phyloP scores from a whole-genome alignment of 2,797 vertebrate genomes.

The Bovichtus variegatus region DNA sequence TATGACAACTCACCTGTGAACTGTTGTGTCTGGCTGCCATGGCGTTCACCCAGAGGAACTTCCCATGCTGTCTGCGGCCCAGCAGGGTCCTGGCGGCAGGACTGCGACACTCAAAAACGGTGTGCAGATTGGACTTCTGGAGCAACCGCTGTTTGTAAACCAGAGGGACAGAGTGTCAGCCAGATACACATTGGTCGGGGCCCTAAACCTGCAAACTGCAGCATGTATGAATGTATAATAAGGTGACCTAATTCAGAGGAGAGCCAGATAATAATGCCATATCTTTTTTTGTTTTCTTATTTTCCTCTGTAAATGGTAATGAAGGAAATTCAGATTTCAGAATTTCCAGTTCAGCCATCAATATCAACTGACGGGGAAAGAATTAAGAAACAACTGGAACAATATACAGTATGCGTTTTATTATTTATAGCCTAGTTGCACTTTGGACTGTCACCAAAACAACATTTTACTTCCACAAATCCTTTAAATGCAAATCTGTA shows the following conservation, averaged over 20 bases:
- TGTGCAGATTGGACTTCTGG: slow-evolving; percentile 79
- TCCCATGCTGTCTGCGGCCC: slow-evolving; percentile 64
- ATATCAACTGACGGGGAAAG: too few species aligned
- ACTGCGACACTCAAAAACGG: slow-evolving; percentile 53
- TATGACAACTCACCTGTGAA: slow-evolving; percentile 75
- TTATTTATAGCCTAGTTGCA: neutral
- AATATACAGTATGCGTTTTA: neutral
- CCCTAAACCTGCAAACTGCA: too few species aligned
- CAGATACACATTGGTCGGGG: neutral
- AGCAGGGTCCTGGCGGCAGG: slow-evolving; percentile 59
- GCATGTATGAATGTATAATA: neutral
- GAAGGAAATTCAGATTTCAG: neutral
- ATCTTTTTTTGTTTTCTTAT: too few species aligned
- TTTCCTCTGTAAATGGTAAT: too few species aligned
- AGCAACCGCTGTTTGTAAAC: slow-evolving; percentile 57
- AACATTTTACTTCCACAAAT: neutral
- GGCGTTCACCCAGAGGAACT: slow-evolving; percentile 75
- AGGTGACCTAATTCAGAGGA: neutral
- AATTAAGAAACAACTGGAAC: neutral
- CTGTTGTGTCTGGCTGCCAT: slow-evolving; percentile 81
- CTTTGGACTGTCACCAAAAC: too few species aligned
- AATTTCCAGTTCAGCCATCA: neutral
- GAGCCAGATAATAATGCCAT: neutral
- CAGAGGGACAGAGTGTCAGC: neutral
- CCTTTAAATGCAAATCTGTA: neutral